phyloP scores from a whole-genome alignment of 2,888 invertebrate species.

The Leucophenga montana region DNA sequence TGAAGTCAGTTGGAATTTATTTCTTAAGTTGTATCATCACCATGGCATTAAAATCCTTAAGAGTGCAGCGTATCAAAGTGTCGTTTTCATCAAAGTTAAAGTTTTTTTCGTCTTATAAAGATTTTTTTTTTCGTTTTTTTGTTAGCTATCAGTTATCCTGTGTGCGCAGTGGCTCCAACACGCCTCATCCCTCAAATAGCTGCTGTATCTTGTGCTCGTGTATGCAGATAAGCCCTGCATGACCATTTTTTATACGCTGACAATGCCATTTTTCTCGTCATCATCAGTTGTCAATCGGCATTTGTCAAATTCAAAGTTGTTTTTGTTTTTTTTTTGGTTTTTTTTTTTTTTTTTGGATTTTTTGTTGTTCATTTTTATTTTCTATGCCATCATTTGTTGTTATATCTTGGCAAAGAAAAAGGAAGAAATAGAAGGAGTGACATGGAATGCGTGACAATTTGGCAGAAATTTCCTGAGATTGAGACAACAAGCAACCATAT shows the following conservation, averaged over 20 bases:
- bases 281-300: slow-evolving; percentile 48
- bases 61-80: too few species aligned
- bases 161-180: slow-evolving; percentile 28
- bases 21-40: too few species aligned
- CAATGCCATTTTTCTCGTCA: slow-evolving; percentile 25
- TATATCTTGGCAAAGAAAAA: background rate
- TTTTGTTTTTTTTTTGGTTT: background rate
- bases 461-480: too few species aligned
- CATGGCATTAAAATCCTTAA: too few species aligned
- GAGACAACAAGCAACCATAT: slow-evolving; percentile 12
- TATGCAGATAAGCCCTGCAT: slow-evolving; percentile 30
- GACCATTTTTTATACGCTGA: slow-evolving; percentile 17
- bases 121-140: slow-evolving; percentile 3
- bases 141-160: slow-evolving; percentile 27
- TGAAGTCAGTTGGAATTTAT: too few species aligned
- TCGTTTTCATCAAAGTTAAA: background rate
- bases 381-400: slow-evolving; percentile 15
- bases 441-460: too few species aligned
- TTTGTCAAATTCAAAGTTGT: slow-evolving; percentile 45
- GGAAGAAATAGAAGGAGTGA: background rate
- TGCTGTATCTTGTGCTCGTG: slow-evolving; percentile 24
- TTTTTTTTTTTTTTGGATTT: slow-evolving; percentile 14
- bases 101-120: too few species aligned
- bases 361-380: slow-evolving; percentile 22
- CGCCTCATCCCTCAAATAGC: slow-evolving; percentile 39